These are phyloP conservation scores for Ichneumoninae sp. DNA, from an alignment of 2,888 invertebrate genomes.

Conservation along the genomic window DNA sequence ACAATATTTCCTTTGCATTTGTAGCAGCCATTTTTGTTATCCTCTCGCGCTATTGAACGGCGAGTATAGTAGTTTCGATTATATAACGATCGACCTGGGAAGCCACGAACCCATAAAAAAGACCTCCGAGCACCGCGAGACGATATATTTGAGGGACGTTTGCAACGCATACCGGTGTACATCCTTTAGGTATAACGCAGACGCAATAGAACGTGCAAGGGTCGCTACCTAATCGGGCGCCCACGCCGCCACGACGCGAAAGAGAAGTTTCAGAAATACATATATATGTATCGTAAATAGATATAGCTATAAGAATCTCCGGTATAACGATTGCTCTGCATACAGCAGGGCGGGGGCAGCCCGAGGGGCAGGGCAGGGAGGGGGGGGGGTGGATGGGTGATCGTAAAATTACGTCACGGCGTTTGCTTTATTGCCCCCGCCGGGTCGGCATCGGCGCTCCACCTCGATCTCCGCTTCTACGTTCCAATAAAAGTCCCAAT, in stretches of 20 bases:
- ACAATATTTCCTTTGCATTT: not conserved
- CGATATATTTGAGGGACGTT: not conserved
- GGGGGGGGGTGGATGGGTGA: slow-evolving; percentile 51
- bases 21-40: not conserved
- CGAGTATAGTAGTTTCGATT: not conserved
- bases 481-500: slow-evolving; percentile 84
- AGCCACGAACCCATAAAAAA: slow-evolving; percentile 1
- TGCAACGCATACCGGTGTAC: not conserved
- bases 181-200: not conserved
- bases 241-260: slow-evolving; percentile 43
- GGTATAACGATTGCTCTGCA: slow-evolving; percentile 43
- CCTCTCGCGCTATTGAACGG: not conserved
- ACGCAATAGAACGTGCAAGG: not conserved
- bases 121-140: not conserved
- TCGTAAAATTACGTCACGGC: slow-evolving; percentile 79
- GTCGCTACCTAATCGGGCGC: slow-evolving; percentile 56
- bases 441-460: slow-evolving; percentile 24
- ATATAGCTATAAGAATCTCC: slow-evolving; percentile 20
- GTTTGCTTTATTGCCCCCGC: slow-evolving; percentile 74
- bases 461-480: slow-evolving; percentile 65
- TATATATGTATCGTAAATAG: slow-evolving; percentile 16
- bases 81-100: not conserved
- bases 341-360: not conserved
- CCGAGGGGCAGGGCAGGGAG: too few relatives aligned
- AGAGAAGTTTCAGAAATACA: slow-evolving; percentile 42